Conservation (phyloP, 2,888 invertebrate species). For the Brenthis daphne region DNA sequence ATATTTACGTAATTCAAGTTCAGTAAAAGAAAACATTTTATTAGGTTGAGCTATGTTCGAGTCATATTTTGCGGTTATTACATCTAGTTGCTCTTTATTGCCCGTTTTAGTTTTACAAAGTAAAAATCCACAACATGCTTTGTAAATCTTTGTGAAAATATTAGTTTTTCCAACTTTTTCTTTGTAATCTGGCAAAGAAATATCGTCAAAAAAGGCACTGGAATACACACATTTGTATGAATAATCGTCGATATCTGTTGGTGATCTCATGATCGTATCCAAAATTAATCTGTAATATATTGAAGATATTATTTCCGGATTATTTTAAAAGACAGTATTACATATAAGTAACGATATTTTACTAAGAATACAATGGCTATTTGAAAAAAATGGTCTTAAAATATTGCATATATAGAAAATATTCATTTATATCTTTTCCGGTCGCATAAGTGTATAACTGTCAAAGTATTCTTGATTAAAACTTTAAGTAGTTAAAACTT, state of each 20-base stretch:
- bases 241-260: slow-evolving; percentile 51
- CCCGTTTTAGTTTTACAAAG: slow-evolving; percentile 42
- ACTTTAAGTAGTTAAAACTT: too few species aligned
- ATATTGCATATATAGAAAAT: too few species aligned
- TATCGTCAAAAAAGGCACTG: slow-evolving; percentile 46
- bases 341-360: too few species aligned
- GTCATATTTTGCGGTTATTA: slow-evolving; percentile 15
- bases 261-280: slow-evolving; percentile 67
- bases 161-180: slow-evolving; percentile 22
- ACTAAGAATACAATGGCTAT: too few species aligned
- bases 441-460: too few species aligned
- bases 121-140: slow-evolving; percentile 37
- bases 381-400: too few species aligned
- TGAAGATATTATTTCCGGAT: background rate
- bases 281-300: slow-evolving; percentile 58
- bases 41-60: slow-evolving; percentile 29
- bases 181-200: slow-evolving; percentile 36
- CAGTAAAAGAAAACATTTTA: slow-evolving; percentile 55
- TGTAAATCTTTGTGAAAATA: slow-evolving; percentile 28
- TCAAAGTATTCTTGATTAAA: too few species aligned
- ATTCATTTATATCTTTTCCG: too few species aligned
- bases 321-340: too few species aligned
- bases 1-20: slow-evolving; percentile 59
- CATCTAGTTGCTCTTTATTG: slow-evolving; percentile 25
- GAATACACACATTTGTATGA: slow-evolving; percentile 47